These are phyloP conservation scores for Listrodromus nycthemerus DNA, from an alignment of 2,888 invertebrate species.

Conservation along the genomic window DNA sequence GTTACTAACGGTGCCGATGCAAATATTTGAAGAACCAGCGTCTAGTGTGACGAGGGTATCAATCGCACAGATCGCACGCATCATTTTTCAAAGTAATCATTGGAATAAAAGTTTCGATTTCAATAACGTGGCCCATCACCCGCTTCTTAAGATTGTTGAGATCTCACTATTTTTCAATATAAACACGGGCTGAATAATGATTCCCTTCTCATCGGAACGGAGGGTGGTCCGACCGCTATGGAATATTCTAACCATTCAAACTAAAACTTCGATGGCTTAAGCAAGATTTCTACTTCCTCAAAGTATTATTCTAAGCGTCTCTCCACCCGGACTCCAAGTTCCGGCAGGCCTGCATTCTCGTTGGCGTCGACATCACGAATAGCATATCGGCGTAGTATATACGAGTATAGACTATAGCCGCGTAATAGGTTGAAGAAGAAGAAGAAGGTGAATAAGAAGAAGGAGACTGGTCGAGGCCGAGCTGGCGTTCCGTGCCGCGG, in stretches of 20 bases:
- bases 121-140: too few species aligned
- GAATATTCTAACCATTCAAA: background rate
- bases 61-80: too few species aligned
- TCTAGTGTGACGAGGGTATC: too few species aligned
- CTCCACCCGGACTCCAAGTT: background rate
- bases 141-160: too few species aligned
- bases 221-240: background rate
- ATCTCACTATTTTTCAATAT: too few species aligned
- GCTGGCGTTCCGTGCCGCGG: constrained; percentile 43
- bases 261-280: background rate
- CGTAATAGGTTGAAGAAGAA: constrained; percentile 59
- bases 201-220: background rate
- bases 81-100: too few species aligned
- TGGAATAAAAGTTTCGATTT: too few species aligned
- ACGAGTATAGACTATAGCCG: constrained; percentile 32
- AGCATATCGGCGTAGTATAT: constrained; percentile 17
- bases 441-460: constrained; percentile 47
- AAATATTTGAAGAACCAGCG: too few species aligned
- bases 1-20: too few species aligned
- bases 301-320: constrained; percentile 15
- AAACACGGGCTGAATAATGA: background rate
- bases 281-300: constrained; percentile 73
- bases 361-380: constrained; percentile 4
- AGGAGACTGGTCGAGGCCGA: constrained; percentile 53
- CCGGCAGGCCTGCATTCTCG: constrained; percentile 31